Conservation (phyloP, 2,113 vertebrate genomes). For the Neomonachus schauinslandi region DNA sequence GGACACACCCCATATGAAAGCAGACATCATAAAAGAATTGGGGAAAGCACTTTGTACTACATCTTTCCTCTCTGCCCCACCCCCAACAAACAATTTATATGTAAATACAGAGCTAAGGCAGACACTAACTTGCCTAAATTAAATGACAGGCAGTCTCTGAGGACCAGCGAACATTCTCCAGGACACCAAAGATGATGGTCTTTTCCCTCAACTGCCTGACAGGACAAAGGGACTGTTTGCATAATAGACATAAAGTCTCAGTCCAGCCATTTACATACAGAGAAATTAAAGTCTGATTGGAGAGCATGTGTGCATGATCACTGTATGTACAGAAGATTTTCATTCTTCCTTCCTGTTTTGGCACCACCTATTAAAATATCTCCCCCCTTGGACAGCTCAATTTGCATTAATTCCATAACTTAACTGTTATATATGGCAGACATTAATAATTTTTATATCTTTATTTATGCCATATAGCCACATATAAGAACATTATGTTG, state of each 20-base stretch:
- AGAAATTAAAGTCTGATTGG: constrained; percentile 48
- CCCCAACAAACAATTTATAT: constrained; percentile 73
- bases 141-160: constrained; percentile 71
- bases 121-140: constrained; percentile 73
- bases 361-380: constrained; percentile 2
- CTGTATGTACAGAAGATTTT: not conserved
- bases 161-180: constrained; percentile 72
- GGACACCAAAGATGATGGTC: constrained; percentile 67
- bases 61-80: not conserved
- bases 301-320: not conserved
- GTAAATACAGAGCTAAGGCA: constrained; percentile 75
- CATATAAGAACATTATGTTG: not conserved
- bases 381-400: not conserved
- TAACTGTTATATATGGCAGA: not conserved
- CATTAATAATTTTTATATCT: not conserved
- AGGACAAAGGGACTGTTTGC: constrained; percentile 74
- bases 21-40: constrained; percentile 51
- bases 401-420: not conserved
- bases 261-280: constrained; percentile 28
- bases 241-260: constrained; percentile 41
- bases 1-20: constrained; percentile 48
- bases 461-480: not conserved
- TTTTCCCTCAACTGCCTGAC: constrained; percentile 62
- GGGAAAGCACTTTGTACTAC: not conserved
- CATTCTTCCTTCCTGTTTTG: constrained; percentile 24